These are phyloP conservation scores for Eremobia ochroleuca DNA, from an alignment of 2,888 invertebrate genomes.

Conservation along the genomic window DNA sequence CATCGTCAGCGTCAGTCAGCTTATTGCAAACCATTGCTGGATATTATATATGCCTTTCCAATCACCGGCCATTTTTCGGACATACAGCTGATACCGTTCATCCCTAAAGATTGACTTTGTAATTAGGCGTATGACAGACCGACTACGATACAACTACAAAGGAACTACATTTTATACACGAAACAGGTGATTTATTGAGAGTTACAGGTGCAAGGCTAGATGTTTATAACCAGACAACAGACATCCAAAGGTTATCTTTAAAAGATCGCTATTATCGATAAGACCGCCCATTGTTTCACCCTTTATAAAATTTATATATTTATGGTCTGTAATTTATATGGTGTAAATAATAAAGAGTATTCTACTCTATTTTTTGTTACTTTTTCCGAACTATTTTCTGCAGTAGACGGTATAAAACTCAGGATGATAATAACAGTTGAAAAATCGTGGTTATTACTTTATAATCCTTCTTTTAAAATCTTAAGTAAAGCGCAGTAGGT, in stretches of 20 bases:
- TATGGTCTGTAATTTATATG: too few relatives aligned
- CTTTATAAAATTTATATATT: too few relatives aligned
- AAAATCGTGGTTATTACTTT: neutral
- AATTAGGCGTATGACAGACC: neutral
- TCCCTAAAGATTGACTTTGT: neutral
- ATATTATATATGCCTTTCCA: neutral
- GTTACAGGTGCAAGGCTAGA: neutral
- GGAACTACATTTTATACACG: too few relatives aligned
- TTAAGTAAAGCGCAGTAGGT: neutral
- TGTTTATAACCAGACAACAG: neutral
- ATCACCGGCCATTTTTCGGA: neutral
- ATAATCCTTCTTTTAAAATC: neutral
- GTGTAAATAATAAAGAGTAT: too few relatives aligned
- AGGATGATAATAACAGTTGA: neutral
- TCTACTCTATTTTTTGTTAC: too few relatives aligned
- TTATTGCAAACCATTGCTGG: neutral
- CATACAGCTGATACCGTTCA: neutral
- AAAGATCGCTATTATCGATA: too few relatives aligned
- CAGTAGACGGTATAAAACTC: neutral
- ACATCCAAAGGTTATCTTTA: too few relatives aligned
- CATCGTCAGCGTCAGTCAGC: neutral
- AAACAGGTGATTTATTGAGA: neutral
- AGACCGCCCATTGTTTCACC: too few relatives aligned
- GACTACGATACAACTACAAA: neutral
- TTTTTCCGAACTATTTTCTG: neutral